phyloP scores from a whole-genome alignment of 1,140 invertebrate species.

The Leptopilina boulardi region DNA sequence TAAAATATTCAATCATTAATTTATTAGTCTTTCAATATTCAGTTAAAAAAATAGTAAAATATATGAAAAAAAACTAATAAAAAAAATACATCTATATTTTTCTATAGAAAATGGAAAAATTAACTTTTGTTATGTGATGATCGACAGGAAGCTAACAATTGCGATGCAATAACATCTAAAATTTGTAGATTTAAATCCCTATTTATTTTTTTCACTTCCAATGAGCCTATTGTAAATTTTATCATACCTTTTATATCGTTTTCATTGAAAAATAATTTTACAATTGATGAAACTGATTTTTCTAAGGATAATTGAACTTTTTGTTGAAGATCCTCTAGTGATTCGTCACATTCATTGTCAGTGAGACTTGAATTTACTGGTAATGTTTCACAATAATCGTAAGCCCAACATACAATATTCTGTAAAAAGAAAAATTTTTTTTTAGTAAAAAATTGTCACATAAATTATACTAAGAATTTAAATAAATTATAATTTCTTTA shows the following conservation, averaged over 20 bases:
- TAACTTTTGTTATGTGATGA: slow-evolving; percentile 25
- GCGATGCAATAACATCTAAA: slow-evolving; percentile 61
- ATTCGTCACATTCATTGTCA: slow-evolving; percentile 44
- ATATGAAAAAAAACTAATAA: not conserved
- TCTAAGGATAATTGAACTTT: not conserved
- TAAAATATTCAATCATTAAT: no score
- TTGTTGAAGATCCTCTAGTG: not conserved
- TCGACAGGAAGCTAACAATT: slow-evolving; percentile 61
- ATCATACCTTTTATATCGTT: slow-evolving; percentile 54
- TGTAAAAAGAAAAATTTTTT: slow-evolving; percentile 38
- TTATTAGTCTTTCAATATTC: no score
- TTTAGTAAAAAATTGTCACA: slow-evolving; percentile 3
- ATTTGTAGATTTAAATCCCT: slow-evolving; percentile 62
- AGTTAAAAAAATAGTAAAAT: no score
- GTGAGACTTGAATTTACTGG: slow-evolving; percentile 41
- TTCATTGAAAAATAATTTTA: slow-evolving; percentile 60
- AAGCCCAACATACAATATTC: slow-evolving; percentile 50
- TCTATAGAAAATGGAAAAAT: not conserved
- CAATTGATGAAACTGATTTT: slow-evolving; percentile 41
- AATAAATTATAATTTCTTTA: no score
- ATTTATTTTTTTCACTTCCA: slow-evolving; percentile 59
- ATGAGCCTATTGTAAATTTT: slow-evolving; percentile 58
- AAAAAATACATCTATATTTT: not conserved
- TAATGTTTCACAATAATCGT: slow-evolving; percentile 42
- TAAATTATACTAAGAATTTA: not conserved